Evolutionary conservation across 2,888 invertebrate genomes (phyloP).

Genomic region (Papilio gigon): DNA sequence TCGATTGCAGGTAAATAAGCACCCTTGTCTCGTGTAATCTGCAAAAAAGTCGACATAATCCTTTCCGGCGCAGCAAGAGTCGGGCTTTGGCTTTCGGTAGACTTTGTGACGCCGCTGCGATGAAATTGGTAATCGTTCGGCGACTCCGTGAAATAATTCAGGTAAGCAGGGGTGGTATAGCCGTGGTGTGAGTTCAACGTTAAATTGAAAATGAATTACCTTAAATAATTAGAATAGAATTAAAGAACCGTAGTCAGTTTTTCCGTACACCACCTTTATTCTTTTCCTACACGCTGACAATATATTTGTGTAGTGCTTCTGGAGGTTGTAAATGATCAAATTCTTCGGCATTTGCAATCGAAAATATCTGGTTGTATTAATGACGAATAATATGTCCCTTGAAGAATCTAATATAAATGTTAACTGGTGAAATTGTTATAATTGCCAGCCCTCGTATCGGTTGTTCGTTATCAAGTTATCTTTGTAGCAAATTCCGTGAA

Average conservation of each 20-base stretch:
- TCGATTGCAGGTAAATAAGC: constrained; percentile 58
- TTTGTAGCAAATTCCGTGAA: constrained; percentile 73
- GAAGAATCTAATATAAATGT: neutral
- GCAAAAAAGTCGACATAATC: constrained; percentile 75
- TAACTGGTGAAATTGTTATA: constrained; percentile 20
- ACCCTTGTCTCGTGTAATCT: constrained; percentile 64
- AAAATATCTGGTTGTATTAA: neutral
- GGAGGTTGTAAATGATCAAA: neutral
- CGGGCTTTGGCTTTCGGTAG: constrained; percentile 67
- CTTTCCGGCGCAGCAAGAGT: constrained; percentile 67
- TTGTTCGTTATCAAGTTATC: constrained; percentile 66
- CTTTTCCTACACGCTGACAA: neutral
- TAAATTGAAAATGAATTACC: too few species aligned
- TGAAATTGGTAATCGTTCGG: constrained; percentile 71
- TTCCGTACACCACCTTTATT: neutral
- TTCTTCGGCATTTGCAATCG: neutral
- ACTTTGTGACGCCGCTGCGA: constrained; percentile 74
- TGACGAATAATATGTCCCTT: neutral
- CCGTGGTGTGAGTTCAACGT: too few species aligned
- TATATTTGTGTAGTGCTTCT: neutral
- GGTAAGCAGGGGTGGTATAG: constrained; percentile 67
- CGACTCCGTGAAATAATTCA: constrained; percentile 59
- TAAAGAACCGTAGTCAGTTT: neutral
- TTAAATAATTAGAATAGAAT: neutral
- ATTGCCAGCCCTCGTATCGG: constrained; percentile 63